Percentiles rank a stretch among this genome's conserved stretches.
phyloP scores from a whole-genome alignment of 2,113 vertebrate genomes.

The human region DNA sequence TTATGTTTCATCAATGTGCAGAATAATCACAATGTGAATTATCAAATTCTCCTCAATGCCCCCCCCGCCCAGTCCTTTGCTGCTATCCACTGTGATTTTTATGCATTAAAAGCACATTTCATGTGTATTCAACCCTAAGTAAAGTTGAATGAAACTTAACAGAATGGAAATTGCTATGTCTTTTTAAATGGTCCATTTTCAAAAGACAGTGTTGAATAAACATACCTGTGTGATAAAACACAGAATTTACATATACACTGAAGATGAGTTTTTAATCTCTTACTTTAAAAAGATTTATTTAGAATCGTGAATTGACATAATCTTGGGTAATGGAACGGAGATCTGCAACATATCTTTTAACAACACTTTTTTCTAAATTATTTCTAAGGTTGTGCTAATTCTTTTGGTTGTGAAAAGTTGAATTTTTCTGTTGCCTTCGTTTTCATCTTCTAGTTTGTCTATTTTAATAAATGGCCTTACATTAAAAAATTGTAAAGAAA shows the following conservation, averaged over 20 bases:
- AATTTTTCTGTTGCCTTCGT: constrained; percentile 70
- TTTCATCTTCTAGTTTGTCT: constrained; percentile 70
- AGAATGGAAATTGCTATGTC: constrained; percentile 80
- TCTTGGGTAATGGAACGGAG: constrained; percentile 67
- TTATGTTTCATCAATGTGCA: constrained; percentile 85
- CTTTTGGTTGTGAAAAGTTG: constrained; percentile 66
- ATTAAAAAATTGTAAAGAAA: constrained; percentile 77
- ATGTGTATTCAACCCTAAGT: constrained; percentile 85
- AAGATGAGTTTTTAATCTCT: constrained; percentile 62
- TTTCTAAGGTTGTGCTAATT: constrained; percentile 70
- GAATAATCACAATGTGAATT: constrained; percentile 89
- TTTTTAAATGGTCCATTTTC: constrained; percentile 69
- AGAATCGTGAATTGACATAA: constrained; percentile 49
- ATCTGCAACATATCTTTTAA: constrained; percentile 71
- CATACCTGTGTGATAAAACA: constrained; percentile 65
- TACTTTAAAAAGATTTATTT: constrained; percentile 55
- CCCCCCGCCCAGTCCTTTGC: constrained; percentile 84
- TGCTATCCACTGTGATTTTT: constrained; percentile 93
- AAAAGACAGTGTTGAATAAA: constrained; percentile 56
- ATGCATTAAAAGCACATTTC: constrained; percentile 91
- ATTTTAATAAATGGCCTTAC: constrained; percentile 85
- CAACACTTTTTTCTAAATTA: constrained; percentile 69
- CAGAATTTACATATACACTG: constrained; percentile 60
- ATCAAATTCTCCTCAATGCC: constrained; percentile 82
- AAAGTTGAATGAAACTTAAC: constrained; percentile 81